phyloP scores from a whole-genome alignment of 2,113 vertebrate genomes.

The Tricholaema leucomelas region DNA sequence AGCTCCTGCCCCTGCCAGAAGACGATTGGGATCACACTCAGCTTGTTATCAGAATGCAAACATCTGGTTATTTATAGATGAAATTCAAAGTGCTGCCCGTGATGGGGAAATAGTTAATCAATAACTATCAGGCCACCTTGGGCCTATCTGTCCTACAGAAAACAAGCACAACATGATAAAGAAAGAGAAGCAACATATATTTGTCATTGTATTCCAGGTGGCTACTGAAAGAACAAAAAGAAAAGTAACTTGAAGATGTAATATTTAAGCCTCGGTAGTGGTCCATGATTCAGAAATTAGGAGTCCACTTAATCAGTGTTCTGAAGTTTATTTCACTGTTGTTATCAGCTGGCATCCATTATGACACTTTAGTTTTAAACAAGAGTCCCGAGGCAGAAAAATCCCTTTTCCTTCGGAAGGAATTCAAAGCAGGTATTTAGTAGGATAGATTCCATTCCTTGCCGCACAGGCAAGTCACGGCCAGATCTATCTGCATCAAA shows the following conservation, averaged over 20 bases:
- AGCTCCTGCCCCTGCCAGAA: not conserved
- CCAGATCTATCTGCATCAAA: not conserved
- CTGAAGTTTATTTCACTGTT: not conserved
- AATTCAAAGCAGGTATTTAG: not conserved
- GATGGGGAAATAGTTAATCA: conserved; percentile 7
- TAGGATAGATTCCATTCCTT: not conserved
- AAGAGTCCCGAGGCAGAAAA: not conserved
- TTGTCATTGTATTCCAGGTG: not conserved
- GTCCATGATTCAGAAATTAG: not conserved
- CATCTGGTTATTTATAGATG: not conserved
- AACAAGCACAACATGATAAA: not conserved
- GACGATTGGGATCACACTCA: not conserved
- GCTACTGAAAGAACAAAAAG: not conserved
- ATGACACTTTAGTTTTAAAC: not conserved
- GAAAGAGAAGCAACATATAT: not conserved
- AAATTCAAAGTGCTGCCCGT: not conserved
- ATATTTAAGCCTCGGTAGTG: rapidly evolving
- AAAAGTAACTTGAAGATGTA: not conserved
- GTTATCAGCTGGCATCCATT: not conserved
- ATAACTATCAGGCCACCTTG: not conserved
- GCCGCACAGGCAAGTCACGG: not conserved
- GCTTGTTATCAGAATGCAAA: not conserved
- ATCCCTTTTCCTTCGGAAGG: not conserved
- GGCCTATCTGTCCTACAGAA: not conserved
- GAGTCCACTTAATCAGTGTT: not conserved